Conservation (phyloP, 2,113 vertebrate genomes). For the Cercopithecus mona region DNA sequence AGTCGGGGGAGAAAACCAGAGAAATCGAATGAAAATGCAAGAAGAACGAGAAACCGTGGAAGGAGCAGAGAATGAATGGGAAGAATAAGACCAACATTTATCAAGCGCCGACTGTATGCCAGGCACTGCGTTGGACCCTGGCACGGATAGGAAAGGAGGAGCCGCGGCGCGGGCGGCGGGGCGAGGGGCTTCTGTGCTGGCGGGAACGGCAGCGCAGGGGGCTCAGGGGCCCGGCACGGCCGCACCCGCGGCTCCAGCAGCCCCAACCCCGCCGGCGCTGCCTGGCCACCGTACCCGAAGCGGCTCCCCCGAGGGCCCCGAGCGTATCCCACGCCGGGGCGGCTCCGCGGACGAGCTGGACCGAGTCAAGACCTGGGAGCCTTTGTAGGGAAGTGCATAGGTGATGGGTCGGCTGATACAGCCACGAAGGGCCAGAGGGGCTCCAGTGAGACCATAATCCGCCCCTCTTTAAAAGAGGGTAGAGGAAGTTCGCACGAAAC, state of each 20-base stretch:
- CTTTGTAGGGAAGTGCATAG: not conserved
- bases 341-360: not conserved
- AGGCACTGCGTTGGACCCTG: not conserved
- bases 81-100: not conserved
- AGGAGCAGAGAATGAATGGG: not conserved
- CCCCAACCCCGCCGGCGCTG: not conserved
- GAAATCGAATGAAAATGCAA: not conserved
- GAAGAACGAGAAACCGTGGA: not conserved
- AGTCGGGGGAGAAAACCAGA: not conserved
- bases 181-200: not conserved
- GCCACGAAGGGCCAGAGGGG: not conserved
- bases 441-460: not conserved
- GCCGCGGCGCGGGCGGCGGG: not conserved
- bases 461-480: not conserved
- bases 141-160: not conserved
- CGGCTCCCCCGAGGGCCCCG: too few species aligned
- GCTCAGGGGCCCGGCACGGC: not conserved
- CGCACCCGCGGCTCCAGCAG: not conserved
- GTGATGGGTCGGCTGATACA: not conserved
- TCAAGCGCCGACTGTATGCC: slow-evolving; percentile 34
- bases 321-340: not conserved
- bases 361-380: not conserved
- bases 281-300: not conserved
- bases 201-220: not conserved
- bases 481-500: not conserved